Evolutionary conservation across 2,797 vertebrate species (phyloP), one percentile per base, ranked within the genome.

Genomic region (Galago senegalensis): DNA sequence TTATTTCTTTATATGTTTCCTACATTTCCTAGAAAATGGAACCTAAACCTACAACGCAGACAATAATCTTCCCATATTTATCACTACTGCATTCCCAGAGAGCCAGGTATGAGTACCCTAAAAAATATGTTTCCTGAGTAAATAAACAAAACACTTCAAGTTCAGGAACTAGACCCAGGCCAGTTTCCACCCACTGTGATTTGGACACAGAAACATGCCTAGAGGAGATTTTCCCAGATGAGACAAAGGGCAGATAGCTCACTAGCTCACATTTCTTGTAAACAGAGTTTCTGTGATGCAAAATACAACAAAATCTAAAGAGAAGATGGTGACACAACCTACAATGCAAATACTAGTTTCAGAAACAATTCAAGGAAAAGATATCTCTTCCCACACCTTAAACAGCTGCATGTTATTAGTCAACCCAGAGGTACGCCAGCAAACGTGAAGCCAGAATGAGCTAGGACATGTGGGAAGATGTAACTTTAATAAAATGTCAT

Each of bases 321-420:
- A 88, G 49, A 29, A 82, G 20, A 31, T 56, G 46, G 37, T 61
- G 27, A 77, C n/a, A 94, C 60, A 93, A 81, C n/a, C 67, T 34
- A 73, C 43, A 84, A 58, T 31, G 14, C 37, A 91, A 94, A 94
- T 49, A 72, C 27, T 75, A 12, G 13, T 76, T 75, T 89, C 43
- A 72, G 56, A 77, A 94, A 70, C 43, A 92, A 98, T 89, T 94
- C 88, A 80, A 86, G 2, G 43, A 88, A 96, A 97, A 16, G 73
- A 81, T 87, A 56, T 31, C 61, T 97, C 2, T 0, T 34, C 23
- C 89, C 76, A 95, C 95, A 98, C 97, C 96, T 98, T 97, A 95
- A 91, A 97, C 97, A 98, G 93, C 97, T 98, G 97, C 85, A 96
- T 31, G 25, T 75, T 97, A 89, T 96, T 95, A 98, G 92, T 87